Conservation (phyloP, 2,113 vertebrate species). For the Hypomesus transpacificus region DNA sequence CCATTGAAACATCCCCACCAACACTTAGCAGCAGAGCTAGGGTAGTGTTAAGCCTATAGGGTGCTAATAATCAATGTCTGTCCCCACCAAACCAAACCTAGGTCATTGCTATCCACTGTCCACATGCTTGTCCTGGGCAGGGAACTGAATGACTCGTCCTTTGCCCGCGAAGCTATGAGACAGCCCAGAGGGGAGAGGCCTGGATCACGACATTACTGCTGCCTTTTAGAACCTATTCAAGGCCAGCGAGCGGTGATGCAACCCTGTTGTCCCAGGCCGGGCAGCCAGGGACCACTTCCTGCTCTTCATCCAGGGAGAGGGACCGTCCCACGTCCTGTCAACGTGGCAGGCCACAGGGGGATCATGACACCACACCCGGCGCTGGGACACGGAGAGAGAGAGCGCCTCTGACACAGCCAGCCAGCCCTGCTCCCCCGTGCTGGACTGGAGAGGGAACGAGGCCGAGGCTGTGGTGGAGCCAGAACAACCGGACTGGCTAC, state of each 20-base stretch:
- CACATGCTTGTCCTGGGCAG: neutral
- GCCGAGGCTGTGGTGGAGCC: slow-evolving; percentile 6
- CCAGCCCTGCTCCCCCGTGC: slow-evolving; percentile 22
- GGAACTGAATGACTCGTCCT: too few relatives aligned
- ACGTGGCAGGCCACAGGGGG: slow-evolving; percentile 58
- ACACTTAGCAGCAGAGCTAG: too few relatives aligned
- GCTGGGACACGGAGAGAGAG: slow-evolving; percentile 22
- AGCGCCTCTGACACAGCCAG: slow-evolving; percentile 28
- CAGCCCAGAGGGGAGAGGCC: slow-evolving; percentile 27
- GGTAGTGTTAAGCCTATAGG: too few relatives aligned
- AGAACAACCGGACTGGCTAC: slow-evolving; percentile 27
- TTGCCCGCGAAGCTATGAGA: neutral
- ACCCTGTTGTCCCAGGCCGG: slow-evolving; percentile 21
- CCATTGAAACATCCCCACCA: too few relatives aligned
- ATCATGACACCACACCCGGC: slow-evolving; percentile 39
- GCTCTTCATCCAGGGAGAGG: slow-evolving; percentile 38
- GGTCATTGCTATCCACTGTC: neutral
- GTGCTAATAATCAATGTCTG: neutral
- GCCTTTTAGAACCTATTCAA: slow-evolving; percentile 28
- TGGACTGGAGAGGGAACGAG: slow-evolving; percentile 24
- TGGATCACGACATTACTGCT: slow-evolving; percentile 52
- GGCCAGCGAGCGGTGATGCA: slow-evolving; percentile 41
- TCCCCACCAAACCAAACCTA: neutral
- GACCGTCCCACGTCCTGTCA: slow-evolving; percentile 50
- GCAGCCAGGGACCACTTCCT: slow-evolving; percentile 16